Percentiles rank a stretch among this genome's conserved stretches.
Evolutionary conservation across 2,888 invertebrate species (phyloP).

Genomic region (Lomographa bimaculata): DNA sequence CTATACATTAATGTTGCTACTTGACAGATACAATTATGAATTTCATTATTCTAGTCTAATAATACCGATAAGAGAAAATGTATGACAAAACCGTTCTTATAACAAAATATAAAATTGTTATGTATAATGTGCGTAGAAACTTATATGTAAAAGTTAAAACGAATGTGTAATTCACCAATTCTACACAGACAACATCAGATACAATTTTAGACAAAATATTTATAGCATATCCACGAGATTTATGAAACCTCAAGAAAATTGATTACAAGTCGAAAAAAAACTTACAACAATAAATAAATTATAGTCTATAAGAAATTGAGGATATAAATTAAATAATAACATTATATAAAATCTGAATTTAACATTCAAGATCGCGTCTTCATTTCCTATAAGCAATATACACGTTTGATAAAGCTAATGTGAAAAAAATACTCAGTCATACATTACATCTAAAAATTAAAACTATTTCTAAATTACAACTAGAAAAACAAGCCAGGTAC

Average conservation of each 20-base stretch:
- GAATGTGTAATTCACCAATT: conserved; percentile 14
- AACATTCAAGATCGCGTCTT: conserved; percentile 19
- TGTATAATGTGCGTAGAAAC: too few relatives aligned
- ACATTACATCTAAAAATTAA: conserved; percentile 57
- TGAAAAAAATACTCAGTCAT: too few relatives aligned
- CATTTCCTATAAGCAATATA: too few relatives aligned
- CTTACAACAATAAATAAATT: conserved; percentile 16
- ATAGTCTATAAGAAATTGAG: too few relatives aligned
- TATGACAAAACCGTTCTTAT: neutral
- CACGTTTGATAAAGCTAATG: too few relatives aligned
- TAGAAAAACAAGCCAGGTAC: conserved; percentile 58
- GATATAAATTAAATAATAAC: conserved; percentile 14
- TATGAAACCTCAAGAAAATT: conserved; percentile 44
- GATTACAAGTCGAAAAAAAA: conserved; percentile 16
- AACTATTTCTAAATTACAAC: conserved; percentile 52
- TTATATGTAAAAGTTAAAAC: too few relatives aligned
- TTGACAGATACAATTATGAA: conserved; percentile 24
- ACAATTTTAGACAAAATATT: too few relatives aligned
- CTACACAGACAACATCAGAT: too few relatives aligned
- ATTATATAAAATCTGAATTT: conserved; percentile 38
- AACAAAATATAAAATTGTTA: too few relatives aligned
- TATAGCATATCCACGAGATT: conserved; percentile 47
- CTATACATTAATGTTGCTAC: neutral
- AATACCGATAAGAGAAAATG: conserved; percentile 1
- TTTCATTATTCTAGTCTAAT: conserved; percentile 25